Percentiles rank a stretch among this genome's conserved stretches.
These are phyloP conservation scores for Eufriesea mexicana DNA, from an alignment of 1,140 invertebrate genomes.

Conservation along the genomic window DNA sequence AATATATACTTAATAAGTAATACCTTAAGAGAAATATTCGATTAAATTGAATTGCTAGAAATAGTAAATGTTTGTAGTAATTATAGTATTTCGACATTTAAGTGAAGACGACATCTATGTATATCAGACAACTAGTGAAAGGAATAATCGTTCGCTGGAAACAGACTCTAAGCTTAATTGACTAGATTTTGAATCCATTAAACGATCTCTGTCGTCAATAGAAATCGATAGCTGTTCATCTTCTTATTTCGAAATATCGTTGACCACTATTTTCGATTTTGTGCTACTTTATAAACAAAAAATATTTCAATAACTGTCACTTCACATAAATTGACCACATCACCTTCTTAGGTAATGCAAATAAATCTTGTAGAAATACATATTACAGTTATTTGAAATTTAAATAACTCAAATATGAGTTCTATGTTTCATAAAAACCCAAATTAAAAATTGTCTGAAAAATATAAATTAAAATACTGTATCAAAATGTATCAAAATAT, in stretches of 20 bases:
- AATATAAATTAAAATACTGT: too few relatives aligned
- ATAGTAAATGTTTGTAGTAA: neutral
- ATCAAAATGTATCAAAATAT: too few relatives aligned
- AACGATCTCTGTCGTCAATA: slow-evolving; percentile 9
- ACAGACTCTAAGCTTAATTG: neutral
- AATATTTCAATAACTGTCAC: neutral
- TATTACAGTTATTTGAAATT: too few relatives aligned
- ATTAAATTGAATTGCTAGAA: too few relatives aligned
- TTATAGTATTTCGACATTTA: neutral
- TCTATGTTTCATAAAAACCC: too few relatives aligned
- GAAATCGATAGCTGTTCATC: neutral
- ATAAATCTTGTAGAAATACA: neutral
- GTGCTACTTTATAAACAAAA: neutral
- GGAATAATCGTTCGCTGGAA: neutral
- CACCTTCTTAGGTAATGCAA: neutral
- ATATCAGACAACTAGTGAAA: slow-evolving; percentile 4
- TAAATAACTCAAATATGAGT: too few relatives aligned
- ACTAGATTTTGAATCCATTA: slow-evolving; percentile 58
- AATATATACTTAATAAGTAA: too few relatives aligned
- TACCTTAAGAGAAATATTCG: too few relatives aligned
- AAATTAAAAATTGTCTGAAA: too few relatives aligned
- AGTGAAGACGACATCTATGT: neutral
- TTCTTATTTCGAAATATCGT: neutral
- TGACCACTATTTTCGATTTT: neutral
- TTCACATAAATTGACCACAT: neutral